These are phyloP conservation scores for Oreochromis tanganicae DNA, from an alignment of 2,113 vertebrate species.

Conservation along the genomic window DNA sequence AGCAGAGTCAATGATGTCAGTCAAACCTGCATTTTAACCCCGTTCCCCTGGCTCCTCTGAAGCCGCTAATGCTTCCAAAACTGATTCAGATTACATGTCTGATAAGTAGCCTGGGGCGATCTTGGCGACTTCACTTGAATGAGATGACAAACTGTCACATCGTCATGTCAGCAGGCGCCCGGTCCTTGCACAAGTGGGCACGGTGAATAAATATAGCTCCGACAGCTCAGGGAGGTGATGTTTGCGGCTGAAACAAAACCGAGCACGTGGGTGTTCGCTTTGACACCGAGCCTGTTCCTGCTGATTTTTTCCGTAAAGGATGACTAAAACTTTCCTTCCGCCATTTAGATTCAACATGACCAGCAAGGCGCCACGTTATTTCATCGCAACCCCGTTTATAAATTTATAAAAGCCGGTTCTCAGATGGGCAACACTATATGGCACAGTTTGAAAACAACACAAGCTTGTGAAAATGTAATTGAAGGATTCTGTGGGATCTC, in stretches of 20 bases:
- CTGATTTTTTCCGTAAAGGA: not conserved
- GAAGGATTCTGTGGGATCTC: not conserved
- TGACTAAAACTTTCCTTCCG: not conserved
- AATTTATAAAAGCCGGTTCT: not conserved
- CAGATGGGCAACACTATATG: not conserved
- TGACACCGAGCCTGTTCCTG: not conserved
- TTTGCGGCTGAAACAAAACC: not conserved
- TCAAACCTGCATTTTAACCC: not conserved
- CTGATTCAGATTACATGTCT: not conserved
- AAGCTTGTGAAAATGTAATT: not conserved
- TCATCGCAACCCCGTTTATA: not conserved
- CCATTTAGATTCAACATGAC: not conserved
- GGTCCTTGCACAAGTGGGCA: not conserved
- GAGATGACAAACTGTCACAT: not conserved
- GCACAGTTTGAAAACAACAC: constrained; percentile 4
- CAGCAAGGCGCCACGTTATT: not conserved
- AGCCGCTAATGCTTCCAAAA: not conserved
- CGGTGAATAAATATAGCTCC: not conserved
- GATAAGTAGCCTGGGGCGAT: not conserved
- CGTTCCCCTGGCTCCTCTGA: not conserved
- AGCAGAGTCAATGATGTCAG: not conserved
- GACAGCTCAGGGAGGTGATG: not conserved
- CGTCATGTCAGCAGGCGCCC: not conserved
- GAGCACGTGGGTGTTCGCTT: not conserved
- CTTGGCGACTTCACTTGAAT: not conserved